Conservation (phyloP, 2,888 invertebrate genomes). For the Opisthograptis luteolata region DNA sequence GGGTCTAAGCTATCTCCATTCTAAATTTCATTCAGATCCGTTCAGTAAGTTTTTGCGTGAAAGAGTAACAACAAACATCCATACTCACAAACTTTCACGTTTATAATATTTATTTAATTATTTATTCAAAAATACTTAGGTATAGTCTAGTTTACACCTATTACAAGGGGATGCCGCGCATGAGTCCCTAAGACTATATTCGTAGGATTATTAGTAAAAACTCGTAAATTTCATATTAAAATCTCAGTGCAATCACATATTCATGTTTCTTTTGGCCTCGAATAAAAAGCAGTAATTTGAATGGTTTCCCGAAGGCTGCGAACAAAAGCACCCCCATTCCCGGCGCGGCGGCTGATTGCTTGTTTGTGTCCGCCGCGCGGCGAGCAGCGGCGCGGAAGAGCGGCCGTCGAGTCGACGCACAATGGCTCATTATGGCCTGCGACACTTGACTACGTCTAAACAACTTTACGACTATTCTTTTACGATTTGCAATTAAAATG, state of each 20-base stretch:
- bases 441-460: conserved; percentile 41
- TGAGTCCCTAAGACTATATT: too few relatives aligned
- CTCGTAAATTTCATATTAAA: conserved; percentile 40
- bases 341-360: conserved; percentile 48
- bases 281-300: conserved; percentile 56
- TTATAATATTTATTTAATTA: conserved; percentile 41
- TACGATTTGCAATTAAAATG: conserved; percentile 57
- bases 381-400: conserved; percentile 15
- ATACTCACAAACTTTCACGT: too few relatives aligned
- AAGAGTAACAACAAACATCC: too few relatives aligned
- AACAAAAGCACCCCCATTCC: conserved; percentile 57
- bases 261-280: conserved; percentile 45
- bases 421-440: conserved; percentile 47
- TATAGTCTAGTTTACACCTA: too few relatives aligned
- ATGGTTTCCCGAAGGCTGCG: conserved; percentile 56
- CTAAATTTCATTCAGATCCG: too few relatives aligned
- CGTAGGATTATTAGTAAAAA: conserved; percentile 21
- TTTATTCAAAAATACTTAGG: conserved; percentile 38
- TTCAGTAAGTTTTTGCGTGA: too few relatives aligned
- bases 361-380: conserved; percentile 54
- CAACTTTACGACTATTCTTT: conserved; percentile 56
- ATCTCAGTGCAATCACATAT: conserved; percentile 44
- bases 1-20: too few relatives aligned
- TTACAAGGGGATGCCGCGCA: too few relatives aligned
- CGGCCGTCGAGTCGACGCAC: conserved; percentile 26